A percentile compares a stretch with the other conserved stretches of the same genome.
Conservation (phyloP, 2,113 vertebrate genomes). For the Stercorarius parasiticus region DNA sequence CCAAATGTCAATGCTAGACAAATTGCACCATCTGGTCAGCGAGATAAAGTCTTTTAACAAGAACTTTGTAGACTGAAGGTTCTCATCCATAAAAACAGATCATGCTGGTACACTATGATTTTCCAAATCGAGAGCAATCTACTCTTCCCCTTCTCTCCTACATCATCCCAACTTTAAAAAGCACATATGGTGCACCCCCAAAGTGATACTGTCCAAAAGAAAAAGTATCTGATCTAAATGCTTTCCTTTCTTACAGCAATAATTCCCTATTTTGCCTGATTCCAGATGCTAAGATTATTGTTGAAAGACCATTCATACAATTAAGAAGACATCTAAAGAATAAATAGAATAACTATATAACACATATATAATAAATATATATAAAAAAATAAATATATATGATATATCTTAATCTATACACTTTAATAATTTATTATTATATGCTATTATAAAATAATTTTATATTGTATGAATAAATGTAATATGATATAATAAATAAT, state of each 20-base stretch:
- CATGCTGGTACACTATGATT: background rate
- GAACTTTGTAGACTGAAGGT: background rate
- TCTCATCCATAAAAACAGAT: background rate
- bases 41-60: constrained; percentile 51
- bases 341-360: background rate
- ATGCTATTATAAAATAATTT: background rate
- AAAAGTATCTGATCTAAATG: background rate
- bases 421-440: background rate
- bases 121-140: background rate
- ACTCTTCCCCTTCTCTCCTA: background rate
- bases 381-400: background rate
- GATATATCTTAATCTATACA: fast-evolving
- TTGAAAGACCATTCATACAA: background rate
- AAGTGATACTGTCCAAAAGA: background rate
- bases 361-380: background rate
- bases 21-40: constrained; percentile 67
- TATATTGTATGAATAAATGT: background rate
- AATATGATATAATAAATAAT: background rate
- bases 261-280: background rate
- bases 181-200: background rate
- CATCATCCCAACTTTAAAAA: background rate
- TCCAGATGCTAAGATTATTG: background rate
- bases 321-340: background rate
- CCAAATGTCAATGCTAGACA: constrained; percentile 10
- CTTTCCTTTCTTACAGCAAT: background rate